Percentiles rank a stretch among this genome's conserved stretches.
Conservation (phyloP, 2,113 vertebrate species). For the Picathartes gymnocephalus region DNA sequence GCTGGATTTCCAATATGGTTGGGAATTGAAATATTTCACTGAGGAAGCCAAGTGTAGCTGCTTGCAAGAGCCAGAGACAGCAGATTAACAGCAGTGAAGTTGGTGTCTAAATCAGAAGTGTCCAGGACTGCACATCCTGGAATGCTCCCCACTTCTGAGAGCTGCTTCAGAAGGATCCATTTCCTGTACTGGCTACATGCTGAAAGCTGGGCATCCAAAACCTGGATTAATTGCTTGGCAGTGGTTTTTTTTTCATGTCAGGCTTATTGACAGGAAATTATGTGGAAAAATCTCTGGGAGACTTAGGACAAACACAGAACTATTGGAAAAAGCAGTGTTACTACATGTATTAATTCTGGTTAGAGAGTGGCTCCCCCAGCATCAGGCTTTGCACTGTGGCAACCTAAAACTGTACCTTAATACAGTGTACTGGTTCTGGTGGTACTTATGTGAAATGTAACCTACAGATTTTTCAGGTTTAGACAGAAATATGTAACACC, state of each 20-base stretch:
- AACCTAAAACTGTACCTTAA: background rate
- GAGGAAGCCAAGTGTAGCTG: background rate
- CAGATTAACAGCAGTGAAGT: background rate
- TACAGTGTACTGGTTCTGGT: too few species aligned
- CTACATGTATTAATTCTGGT: background rate
- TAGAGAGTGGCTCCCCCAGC: background rate
- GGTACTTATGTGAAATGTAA: background rate
- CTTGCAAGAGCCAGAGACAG: background rate
- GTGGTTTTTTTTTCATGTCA: background rate
- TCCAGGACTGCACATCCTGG: background rate
- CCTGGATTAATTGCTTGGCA: background rate
- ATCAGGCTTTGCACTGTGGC: background rate
- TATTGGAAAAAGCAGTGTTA: background rate
- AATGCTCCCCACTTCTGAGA: background rate
- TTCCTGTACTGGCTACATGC: background rate
- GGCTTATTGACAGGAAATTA: background rate
- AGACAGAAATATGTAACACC: background rate
- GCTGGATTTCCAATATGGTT: background rate
- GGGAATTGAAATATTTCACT: conserved; percentile 5
- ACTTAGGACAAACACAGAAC: background rate
- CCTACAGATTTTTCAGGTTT: background rate
- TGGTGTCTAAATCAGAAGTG: background rate
- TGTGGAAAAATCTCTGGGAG: background rate
- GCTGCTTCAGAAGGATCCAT: background rate
- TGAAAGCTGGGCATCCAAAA: background rate